Base-by-base conservation (phyloP, 1,140 invertebrate species). In the Drosophila equinoxialis region DNA sequence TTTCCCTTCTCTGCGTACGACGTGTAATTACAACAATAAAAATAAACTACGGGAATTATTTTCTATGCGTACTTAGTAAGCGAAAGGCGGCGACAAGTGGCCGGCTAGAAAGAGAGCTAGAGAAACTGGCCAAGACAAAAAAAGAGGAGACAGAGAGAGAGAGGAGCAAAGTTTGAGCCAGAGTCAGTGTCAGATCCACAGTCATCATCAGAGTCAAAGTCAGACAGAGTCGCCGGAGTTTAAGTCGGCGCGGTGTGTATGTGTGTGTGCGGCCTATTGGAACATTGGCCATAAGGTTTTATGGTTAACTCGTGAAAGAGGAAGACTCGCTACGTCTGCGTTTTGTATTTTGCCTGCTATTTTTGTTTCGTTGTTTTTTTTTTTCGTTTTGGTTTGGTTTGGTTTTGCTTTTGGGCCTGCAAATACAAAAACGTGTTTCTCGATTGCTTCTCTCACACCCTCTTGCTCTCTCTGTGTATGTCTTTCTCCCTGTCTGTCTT, bases 11-110 rank as follows among this genome's bases (percentile, higher is more conserved):
- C 35, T 8, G 11, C 37, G 37, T 61, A 37, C 59, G 62, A 86
- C 83, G 84, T 87, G 83, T 89, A 89, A 87, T 87, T 87, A 80
- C 83, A 89, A 87, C 73, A 87, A 87, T 87, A 87, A 89, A 87
- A 87, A 89, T 89, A 89, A 87, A 89, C 84, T 87, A 80, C 79
- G 73, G 76, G 73, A 89, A 89, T 87, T 89, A 83, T 87, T 83
- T 51, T 77, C 76, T 65, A 87, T 67, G 83, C 83, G 83, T 79
- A 79, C 83, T 86, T 73, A 85, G 79, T 73, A 77, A 64, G 74
- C 65, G 42, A 57, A 60, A 60, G 54, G 55, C 77, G 68, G 75
- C 81, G 81, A 84, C 81, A 84, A 84, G 81, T 84, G 81, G 63
- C 77, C 73, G 61, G 45, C 45, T 23, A 51, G 45, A 51, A 51